Evolutionary conservation across 92 coral and sea anemone species (phyloP).

Genomic region (Nematostella vectensis): DNA sequence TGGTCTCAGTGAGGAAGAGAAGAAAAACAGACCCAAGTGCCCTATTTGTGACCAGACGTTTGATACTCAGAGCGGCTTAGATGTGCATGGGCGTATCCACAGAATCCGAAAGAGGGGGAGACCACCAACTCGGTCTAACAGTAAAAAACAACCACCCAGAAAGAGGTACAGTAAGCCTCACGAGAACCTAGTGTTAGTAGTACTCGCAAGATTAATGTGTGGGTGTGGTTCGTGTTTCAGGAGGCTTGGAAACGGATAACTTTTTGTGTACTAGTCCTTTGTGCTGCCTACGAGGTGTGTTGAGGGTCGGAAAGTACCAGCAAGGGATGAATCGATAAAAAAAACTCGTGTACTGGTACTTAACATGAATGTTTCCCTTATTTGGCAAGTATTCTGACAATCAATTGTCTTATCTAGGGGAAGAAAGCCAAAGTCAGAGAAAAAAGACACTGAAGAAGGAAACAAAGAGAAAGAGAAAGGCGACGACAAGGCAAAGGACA

Average conservation of each 20-base stretch:
- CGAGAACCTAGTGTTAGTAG: too few relatives aligned
- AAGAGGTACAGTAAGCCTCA: background rate
- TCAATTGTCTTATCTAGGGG: too few relatives aligned
- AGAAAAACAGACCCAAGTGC: conserved; percentile 8
- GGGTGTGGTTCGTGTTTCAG: too few relatives aligned
- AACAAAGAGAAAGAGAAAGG: background rate
- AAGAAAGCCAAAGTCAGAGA: background rate
- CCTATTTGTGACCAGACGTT: conserved; percentile 9
- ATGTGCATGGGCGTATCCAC: conserved; percentile 14
- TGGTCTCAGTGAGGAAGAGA: background rate
- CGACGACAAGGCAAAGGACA: background rate
- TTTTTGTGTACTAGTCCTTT: too few relatives aligned
- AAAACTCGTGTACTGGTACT: too few relatives aligned
- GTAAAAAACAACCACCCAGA: background rate
- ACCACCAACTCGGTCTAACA: background rate
- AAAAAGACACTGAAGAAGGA: background rate
- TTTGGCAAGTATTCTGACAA: too few relatives aligned
- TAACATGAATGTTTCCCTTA: too few relatives aligned
- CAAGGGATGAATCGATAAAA: too few relatives aligned
- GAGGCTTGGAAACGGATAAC: too few relatives aligned
- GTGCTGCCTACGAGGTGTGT: too few relatives aligned
- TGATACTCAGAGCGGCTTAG: conserved; percentile 1
- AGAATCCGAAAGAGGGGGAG: conserved; percentile 17
- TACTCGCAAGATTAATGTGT: too few relatives aligned
- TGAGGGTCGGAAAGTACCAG: too few relatives aligned